Evolutionary conservation across 2,113 vertebrate genomes (phyloP).

Genomic region (Pluvianellus socialis): DNA sequence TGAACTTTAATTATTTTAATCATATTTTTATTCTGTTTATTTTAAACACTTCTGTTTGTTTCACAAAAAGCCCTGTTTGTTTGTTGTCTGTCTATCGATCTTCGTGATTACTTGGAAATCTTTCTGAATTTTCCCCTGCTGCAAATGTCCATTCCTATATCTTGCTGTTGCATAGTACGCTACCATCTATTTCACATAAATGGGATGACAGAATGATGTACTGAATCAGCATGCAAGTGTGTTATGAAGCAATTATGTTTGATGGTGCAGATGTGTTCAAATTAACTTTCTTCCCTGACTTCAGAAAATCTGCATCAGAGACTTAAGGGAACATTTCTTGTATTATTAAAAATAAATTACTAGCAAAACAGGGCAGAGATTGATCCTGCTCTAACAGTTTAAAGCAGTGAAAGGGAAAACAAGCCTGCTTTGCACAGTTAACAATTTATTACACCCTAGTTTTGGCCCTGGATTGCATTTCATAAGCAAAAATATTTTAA

Average conservation of each 20-base stretch:
- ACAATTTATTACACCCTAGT: not conserved
- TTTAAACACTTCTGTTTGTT: not conserved
- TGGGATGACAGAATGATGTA: slow-evolving; percentile 21
- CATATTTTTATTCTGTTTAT: not conserved
- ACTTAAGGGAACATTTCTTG: slow-evolving; percentile 35
- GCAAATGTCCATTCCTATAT: not conserved
- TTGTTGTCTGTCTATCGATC: not conserved
- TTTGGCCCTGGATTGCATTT: not conserved
- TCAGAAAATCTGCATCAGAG: slow-evolving; percentile 37
- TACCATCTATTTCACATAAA: slow-evolving; percentile 9
- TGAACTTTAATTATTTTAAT: not conserved
- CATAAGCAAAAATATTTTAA: not conserved
- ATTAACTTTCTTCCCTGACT: slow-evolving; percentile 52
- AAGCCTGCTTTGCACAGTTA: not conserved
- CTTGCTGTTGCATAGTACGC: not conserved
- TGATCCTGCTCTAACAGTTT: slow-evolving; percentile 17
- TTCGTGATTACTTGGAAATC: not conserved
- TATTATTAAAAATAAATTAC: slow-evolving; percentile 60
- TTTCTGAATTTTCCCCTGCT: not conserved
- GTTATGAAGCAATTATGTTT: slow-evolving; percentile 37
- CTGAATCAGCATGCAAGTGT: slow-evolving; percentile 46
- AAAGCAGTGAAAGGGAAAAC: slow-evolving; percentile 12
- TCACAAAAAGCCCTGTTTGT: not conserved
- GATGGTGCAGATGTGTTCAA: slow-evolving; percentile 51
- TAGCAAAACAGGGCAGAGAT: slow-evolving; percentile 15